Base-by-base conservation (phyloP, 2,888 invertebrate genomes). In the Caenorhabditis afra region DNA sequence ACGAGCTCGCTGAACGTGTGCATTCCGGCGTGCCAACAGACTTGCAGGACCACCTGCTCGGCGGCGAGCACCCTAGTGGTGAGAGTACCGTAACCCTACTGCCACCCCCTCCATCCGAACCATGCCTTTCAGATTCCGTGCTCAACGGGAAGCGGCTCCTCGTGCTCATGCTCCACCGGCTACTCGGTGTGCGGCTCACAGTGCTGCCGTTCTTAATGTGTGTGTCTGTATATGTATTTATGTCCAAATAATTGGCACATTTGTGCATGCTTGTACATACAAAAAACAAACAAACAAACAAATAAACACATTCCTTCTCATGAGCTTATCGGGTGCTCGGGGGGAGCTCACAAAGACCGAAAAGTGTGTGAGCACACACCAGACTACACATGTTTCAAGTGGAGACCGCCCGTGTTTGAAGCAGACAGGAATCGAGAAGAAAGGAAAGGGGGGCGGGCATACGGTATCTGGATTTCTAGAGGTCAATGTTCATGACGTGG, bases 21-120 rank as follows among this genome's bases (percentile, higher is more conserved):
- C 53, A 70, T 70, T 59, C 79, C 79, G 18, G 65, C 65, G 10
- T 79, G 79, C 39, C 74, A 75, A 49, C 68, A 70, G 59, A 79
- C 79, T 0, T 79, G 79, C 23, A 23, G 61, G 35, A 37, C 64
- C 18, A 79, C 74, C 0, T 79, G 79, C 53, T 44, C 41, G 12
- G 39, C 68, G 8, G 79, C 79, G 0, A 58, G 53, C 35, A 65
- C 74, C 10, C 44, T 79, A 1, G 79, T 79, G 20, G 59, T 78
- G 41, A 18, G 29, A 18, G 11, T 22, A 29, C 3, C 23, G 18
- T 41, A 16, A 41, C 45, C 12, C 7, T 20, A 1, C 3, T 29
- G 29, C 3, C 14, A 10, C n/a, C 29, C 23, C 1, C 37, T 16
- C n/a, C 2, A 16, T 0, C 1, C 14, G 5, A n/a, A n/a, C 14